Evolutionary conservation across 2,113 vertebrate species (phyloP), one percentile per base, ranked within the genome.

Genomic region (Hassar affinis): DNA sequence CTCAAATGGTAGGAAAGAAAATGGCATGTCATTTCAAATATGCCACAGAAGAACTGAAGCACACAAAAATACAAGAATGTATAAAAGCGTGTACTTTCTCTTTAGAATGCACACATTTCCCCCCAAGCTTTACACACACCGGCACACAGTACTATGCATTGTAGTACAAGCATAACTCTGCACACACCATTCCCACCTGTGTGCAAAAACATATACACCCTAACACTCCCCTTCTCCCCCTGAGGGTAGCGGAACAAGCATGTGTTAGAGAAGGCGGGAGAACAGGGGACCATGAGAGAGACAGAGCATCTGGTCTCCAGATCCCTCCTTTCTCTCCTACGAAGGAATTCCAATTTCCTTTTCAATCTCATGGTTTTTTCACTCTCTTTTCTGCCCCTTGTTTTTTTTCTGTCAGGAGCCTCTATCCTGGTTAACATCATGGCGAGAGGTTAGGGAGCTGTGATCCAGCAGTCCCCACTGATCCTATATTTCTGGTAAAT

Each of bases 291-390:
- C 79, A 85, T 56, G 90, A 90, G 89, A 88, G 62, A 76, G 89
- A 88, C 56, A 76, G 38, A 52, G 91, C 93, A 94, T 94, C 93
- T 94, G 93, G 94, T 82, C 83, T 89, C 92, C 93, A 94, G 93
- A 93, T 90, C 90, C 87, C 88, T 90, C 64, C 47, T 79, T 86
- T 88, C 88, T 89, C 87, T 87, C 87, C 88, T 90, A 87, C 88
- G 85, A 88, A 91, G 84, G 86, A 91, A 93, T 88, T 92, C 86
- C 85, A 79, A 88, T 87, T 86, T 90, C 90, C 89, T 87, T 85
- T 86, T 89, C 87, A 85, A 88, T 89, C 89, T 69, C 89, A 89
- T 80, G 79, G 84, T 85, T 88, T 88, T 88, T 89, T 51, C 42
- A 27, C 27, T 75, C 30, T 27, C 30, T 35, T 84, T 76, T 22